These are phyloP conservation scores for Ammospiza maritima DNA, from an alignment of 2,797 vertebrate genomes.

Conservation along the genomic window DNA sequence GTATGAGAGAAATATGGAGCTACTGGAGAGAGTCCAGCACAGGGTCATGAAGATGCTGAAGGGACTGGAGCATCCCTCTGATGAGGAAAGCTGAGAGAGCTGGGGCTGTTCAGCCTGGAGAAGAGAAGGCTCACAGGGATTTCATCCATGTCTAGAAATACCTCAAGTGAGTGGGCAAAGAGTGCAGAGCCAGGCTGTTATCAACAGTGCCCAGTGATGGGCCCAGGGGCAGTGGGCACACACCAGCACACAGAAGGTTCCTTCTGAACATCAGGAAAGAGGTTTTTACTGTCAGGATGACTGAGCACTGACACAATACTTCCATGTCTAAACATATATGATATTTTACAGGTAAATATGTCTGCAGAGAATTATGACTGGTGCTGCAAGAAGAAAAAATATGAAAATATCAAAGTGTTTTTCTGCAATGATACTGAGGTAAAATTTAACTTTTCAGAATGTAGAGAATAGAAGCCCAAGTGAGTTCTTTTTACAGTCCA, in stretches of 20 bases:
- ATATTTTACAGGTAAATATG: constrained; percentile 63
- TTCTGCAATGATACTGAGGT: constrained; percentile 68
- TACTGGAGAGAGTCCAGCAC: neutral
- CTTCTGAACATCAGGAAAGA: neutral
- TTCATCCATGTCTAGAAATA: neutral
- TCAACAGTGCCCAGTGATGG: neutral
- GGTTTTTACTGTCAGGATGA: neutral
- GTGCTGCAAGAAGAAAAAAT: constrained; percentile 9
- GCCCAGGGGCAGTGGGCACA: neutral
- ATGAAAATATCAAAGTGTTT: neutral
- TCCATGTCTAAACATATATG: neutral
- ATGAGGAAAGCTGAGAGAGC: neutral
- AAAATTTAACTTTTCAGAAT: constrained; percentile 24
- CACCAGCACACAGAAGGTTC: neutral
- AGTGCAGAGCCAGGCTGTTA: neutral
- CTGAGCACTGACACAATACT: neutral
- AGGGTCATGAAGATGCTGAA: neutral
- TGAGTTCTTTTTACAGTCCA: neutral
- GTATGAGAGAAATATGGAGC: fast-evolving
- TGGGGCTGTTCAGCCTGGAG: neutral
- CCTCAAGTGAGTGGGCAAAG: neutral
- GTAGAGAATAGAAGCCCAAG: neutral
- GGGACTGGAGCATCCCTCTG: neutral
- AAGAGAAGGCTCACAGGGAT: neutral
- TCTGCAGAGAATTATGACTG: constrained; percentile 36